Evolutionary conservation across 2,113 vertebrate genomes (phyloP).

Genomic region (Clupea harengus): DNA sequence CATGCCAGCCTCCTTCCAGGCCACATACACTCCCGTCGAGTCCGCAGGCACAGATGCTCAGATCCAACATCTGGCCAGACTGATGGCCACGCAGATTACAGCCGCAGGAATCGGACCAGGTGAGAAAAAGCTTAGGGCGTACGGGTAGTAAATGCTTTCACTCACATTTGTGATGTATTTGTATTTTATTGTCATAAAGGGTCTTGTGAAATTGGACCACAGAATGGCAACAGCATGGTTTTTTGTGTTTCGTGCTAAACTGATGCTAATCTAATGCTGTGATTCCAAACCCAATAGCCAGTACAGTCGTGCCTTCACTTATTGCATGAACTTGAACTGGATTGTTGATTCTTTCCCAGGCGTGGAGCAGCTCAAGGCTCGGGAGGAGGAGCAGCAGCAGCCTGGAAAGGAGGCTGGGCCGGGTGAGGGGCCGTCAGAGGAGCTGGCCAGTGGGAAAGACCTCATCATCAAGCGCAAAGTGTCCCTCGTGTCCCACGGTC

Average conservation of each 20-base stretch:
- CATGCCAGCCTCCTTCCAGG: slow-evolving; percentile 97
- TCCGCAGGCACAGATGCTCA: slow-evolving; percentile 92
- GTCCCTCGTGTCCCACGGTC: slow-evolving; percentile 71
- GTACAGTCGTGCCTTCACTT: too few species aligned
- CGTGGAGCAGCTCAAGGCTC: slow-evolving; percentile 79
- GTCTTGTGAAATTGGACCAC: not conserved
- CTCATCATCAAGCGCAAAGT: slow-evolving; percentile 80
- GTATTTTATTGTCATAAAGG: not conserved
- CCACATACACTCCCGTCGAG: slow-evolving; percentile 93
- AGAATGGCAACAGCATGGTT: not conserved
- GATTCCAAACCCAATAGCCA: not conserved
- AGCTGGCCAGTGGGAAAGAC: slow-evolving; percentile 64
- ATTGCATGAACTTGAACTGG: not conserved
- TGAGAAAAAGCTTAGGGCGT: slow-evolving; percentile 37
- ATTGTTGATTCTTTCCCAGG: slow-evolving; percentile 59
- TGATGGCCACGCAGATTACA: slow-evolving; percentile 86
- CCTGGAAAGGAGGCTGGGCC: slow-evolving; percentile 55
- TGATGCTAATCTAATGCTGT: not conserved
- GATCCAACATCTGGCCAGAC: slow-evolving; percentile 84
- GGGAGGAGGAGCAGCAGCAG: slow-evolving; percentile 51
- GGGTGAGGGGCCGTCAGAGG: slow-evolving; percentile 64
- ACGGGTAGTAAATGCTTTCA: not conserved
- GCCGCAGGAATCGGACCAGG: slow-evolving; percentile 76
- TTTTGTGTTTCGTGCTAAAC: not conserved
- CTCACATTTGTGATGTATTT: not conserved